Percentiles rank a stretch among this genome's conserved stretches.
Evolutionary conservation across 2,113 vertebrate species (phyloP).

Genomic region (Malurus elegans): DNA sequence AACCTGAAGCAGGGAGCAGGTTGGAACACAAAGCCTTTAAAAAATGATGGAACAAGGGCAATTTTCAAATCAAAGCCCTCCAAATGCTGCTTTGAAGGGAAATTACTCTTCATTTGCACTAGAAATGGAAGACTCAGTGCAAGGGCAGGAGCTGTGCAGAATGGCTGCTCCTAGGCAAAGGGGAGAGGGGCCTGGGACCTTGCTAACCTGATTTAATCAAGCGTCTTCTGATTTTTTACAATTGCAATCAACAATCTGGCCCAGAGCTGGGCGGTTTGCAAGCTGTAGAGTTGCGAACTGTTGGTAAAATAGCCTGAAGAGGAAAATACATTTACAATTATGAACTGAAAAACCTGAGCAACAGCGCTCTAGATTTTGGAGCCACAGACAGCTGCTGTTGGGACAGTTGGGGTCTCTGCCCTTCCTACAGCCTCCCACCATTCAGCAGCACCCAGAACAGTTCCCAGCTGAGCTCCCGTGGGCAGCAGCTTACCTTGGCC

Average conservation of each 20-base stretch:
- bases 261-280: background rate
- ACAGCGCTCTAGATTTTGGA: background rate
- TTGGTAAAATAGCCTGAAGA: background rate
- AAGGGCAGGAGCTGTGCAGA: background rate
- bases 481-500: background rate
- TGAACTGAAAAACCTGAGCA: background rate
- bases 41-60: conserved; percentile 13
- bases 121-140: background rate
- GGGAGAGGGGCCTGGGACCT: background rate
- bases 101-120: background rate
- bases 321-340: background rate
- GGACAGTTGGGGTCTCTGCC: background rate
- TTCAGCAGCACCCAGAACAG: background rate
- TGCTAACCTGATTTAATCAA: background rate
- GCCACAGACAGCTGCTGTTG: background rate
- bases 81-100: conserved; percentile 25
- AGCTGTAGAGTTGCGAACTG: background rate
- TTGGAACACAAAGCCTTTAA: background rate
- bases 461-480: background rate
- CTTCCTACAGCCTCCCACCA: background rate
- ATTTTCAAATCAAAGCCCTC: background rate
- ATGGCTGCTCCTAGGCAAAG: background rate
- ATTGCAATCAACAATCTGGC: background rate
- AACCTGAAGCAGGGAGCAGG: background rate
- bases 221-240: background rate